These are phyloP conservation scores for Poliocrania exsul DNA, from an alignment of 2,797 vertebrate species.

Conservation along the genomic window DNA sequence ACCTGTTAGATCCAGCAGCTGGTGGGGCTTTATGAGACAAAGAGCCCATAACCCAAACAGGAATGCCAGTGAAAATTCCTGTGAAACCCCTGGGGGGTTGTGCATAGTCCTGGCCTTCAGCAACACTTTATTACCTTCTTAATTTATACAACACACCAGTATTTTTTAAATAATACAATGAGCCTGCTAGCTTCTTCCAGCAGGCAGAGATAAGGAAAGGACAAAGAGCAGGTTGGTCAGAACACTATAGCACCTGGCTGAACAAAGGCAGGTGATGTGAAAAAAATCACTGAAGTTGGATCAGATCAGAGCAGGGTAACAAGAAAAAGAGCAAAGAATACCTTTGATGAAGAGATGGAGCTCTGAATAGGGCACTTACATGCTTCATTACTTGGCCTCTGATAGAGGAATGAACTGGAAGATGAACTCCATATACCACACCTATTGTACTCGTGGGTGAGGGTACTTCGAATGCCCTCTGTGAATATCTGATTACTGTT, in stretches of 20 bases:
- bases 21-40: not conserved
- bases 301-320: not conserved
- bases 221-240: constrained; percentile 9
- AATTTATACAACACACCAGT: constrained; percentile 3
- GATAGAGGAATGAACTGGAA: not conserved
- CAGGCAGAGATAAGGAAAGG: not conserved
- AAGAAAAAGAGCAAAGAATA: not conserved
- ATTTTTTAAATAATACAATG: not conserved
- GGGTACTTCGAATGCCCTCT: not conserved
- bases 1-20: not conserved
- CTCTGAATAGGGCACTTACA: not conserved
- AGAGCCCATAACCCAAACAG: not conserved
- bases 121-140: not conserved
- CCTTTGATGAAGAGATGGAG: not conserved
- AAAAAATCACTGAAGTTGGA: not conserved
- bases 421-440: not conserved
- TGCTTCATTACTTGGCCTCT: not conserved
- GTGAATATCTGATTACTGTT: not conserved
- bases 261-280: constrained; percentile 3
- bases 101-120: not conserved
- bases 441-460: not conserved
- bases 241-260: not conserved
- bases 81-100: not conserved
- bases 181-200: not conserved
- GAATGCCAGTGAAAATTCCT: not conserved